Evolutionary conservation across 2,888 invertebrate genomes (phyloP), one percentile per base, ranked within the genome.

Genomic region (Himalopsyche japonica): DNA sequence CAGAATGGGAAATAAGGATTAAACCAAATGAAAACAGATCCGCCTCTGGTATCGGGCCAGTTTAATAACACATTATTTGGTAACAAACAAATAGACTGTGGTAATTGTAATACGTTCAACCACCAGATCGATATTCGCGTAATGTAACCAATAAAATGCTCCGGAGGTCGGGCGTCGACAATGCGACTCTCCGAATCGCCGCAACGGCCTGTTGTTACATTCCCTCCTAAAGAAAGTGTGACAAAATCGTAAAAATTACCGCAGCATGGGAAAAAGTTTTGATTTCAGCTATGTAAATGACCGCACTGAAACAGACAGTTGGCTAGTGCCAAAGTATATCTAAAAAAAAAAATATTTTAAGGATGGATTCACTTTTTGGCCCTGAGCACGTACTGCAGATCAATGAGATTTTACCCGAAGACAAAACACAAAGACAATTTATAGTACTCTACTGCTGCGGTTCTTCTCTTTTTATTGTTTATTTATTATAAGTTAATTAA

Each of bases 171-270:
- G 27, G 76, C 27, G 20, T 24, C 24, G 70, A 15, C 70, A 24
- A 12, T 24, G 64, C 79, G 82, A 76, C 20, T 57, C 57, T 37
- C 1, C 37, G 37, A 37, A 37, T 10, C 37, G 37, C 37, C 37
- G 5, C 24, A 20, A 20, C 7, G 20, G 20, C 20, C 20, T 7
- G 49, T 10, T 57, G 49, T 57, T 57, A 79, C 83, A 84, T 84
- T 84, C 81, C 57, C 80, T 81, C 48, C 34, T 27, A 81, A 84
- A 84, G 84, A 84, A 84, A 84, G 84, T 84, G 84, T 84, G 84
- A 84, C 84, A 84, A 81, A 84, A 84, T 81, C 76, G 57, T 27
- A 47, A 81, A 77, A 80, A 84, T 84, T 80, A 48, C 80, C 20
- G 20, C 57, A 76, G 80, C 76, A 81, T 27, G 76, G 80, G 12